A percentile compares a stretch with the other conserved stretches of the same genome.
Conservation (phyloP, 2,113 vertebrate species). For the Sisor rabdophorus region DNA sequence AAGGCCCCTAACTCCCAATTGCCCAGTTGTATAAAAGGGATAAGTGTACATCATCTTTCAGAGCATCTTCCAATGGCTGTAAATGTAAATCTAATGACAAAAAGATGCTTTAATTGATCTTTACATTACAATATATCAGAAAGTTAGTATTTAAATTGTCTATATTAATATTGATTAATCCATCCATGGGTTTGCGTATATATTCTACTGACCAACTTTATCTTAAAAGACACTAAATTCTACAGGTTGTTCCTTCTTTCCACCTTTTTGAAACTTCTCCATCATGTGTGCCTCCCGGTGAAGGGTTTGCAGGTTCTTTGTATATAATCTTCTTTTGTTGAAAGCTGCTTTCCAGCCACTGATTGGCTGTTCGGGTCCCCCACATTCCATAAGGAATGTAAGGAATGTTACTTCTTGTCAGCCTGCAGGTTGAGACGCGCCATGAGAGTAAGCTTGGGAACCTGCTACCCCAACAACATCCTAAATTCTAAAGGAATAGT, state of each 20-base stretch:
- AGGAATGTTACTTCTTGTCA: constrained; percentile 70
- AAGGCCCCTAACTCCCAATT: too few species aligned
- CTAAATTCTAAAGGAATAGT: constrained; percentile 35
- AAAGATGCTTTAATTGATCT: too few species aligned
- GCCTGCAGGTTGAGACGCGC: constrained; percentile 74
- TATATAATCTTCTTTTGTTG: constrained; percentile 54
- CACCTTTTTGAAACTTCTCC: constrained; percentile 39
- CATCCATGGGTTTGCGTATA: too few species aligned
- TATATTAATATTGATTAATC: too few species aligned
- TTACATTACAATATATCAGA: too few species aligned
- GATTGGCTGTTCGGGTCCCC: constrained; percentile 70
- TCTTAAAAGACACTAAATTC: not conserved
- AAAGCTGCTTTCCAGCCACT: constrained; percentile 62
- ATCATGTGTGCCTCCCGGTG: constrained; percentile 12
- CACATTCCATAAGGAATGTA: constrained; percentile 65
- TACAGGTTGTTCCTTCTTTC: not conserved
- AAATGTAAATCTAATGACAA: too few species aligned
- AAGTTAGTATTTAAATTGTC: too few species aligned
- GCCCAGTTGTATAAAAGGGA: too few species aligned
- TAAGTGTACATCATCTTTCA: too few species aligned
- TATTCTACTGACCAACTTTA: not conserved
- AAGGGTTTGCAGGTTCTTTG: constrained; percentile 45
- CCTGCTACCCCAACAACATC: constrained; percentile 27
- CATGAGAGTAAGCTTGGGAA: constrained; percentile 33
- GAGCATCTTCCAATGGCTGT: too few species aligned